Evolutionary conservation across 2,888 invertebrate genomes (phyloP).

Genomic region (Ochlodes sylvanus): DNA sequence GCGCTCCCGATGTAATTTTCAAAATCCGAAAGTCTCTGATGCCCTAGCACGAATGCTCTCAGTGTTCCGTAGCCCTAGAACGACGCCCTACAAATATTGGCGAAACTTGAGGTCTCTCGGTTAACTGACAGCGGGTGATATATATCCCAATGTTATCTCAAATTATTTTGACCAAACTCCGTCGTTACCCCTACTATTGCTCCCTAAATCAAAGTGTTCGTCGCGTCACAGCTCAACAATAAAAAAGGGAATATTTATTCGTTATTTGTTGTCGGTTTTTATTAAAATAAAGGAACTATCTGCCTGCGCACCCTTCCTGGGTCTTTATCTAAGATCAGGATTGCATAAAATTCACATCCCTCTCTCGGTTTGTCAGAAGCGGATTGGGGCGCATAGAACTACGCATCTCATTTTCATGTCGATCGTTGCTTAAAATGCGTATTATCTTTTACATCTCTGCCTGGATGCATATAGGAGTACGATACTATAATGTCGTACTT

Average conservation of each 20-base stretch:
- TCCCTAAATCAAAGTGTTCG: slow-evolving; percentile 79
- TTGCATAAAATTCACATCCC: slow-evolving; percentile 81
- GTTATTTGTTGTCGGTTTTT: slow-evolving; percentile 83
- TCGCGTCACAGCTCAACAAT: slow-evolving; percentile 76
- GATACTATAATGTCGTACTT: too few species aligned
- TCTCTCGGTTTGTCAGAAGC: slow-evolving; percentile 69
- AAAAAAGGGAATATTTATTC: slow-evolving; percentile 81
- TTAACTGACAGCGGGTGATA: slow-evolving; percentile 67
- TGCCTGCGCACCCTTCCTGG: slow-evolving; percentile 73
- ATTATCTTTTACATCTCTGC: not conserved
- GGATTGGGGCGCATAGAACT: slow-evolving; percentile 57
- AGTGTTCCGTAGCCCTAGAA: slow-evolving; percentile 42
- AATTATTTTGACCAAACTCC: slow-evolving; percentile 79
- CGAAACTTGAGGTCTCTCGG: slow-evolving; percentile 70
- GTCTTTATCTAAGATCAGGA: slow-evolving; percentile 80
- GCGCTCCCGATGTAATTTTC: slow-evolving; percentile 26
- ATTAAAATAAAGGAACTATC: slow-evolving; percentile 83
- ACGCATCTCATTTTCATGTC: slow-evolving; percentile 71
- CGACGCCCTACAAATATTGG: slow-evolving; percentile 66
- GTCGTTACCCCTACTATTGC: slow-evolving; percentile 70
- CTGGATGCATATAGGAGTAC: not conserved
- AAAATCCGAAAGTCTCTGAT: slow-evolving; percentile 32
- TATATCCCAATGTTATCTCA: slow-evolving; percentile 70
- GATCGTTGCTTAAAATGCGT: slow-evolving; percentile 45
- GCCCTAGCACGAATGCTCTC: not conserved